These are phyloP conservation scores for Platalea minor DNA, from an alignment of 2,797 vertebrate species.

Conservation along the genomic window DNA sequence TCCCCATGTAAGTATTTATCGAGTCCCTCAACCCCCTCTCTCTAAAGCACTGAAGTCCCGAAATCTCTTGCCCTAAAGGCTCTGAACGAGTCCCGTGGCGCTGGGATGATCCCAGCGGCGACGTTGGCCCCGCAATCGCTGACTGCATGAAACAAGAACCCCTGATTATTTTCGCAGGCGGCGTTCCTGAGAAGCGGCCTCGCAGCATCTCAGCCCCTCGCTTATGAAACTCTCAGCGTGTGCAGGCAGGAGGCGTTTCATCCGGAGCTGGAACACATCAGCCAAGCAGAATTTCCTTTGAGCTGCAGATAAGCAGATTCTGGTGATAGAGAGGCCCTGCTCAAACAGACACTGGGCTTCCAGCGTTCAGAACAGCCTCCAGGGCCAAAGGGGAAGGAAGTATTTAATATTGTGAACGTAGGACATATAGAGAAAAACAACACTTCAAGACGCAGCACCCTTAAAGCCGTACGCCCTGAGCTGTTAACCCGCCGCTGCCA, in stretches of 20 bases:
- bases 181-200: not conserved
- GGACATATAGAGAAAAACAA: not conserved
- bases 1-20: accelerated
- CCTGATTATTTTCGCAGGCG: not conserved
- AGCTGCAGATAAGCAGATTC: slow-evolving; percentile 41
- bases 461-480: accelerated
- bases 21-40: not conserved
- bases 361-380: not conserved
- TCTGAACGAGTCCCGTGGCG: accelerated
- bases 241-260: not conserved
- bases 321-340: not conserved
- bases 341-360: not conserved
- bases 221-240: not conserved
- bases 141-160: not conserved
- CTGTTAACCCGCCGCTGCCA: not conserved
- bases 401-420: not conserved
- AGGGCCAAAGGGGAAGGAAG: slow-evolving; percentile 15
- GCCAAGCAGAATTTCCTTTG: slow-evolving; percentile 28
- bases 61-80: not conserved
- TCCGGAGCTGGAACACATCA: not conserved
- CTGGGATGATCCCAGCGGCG: not conserved
- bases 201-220: not conserved
- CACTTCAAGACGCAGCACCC: not conserved
- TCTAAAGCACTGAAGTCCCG: not conserved
- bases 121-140: not conserved